A percentile compares a stretch with the other conserved stretches of the same genome.
Conservation (phyloP, 1,140 invertebrate species). For the Sogatella furcifera region DNA sequence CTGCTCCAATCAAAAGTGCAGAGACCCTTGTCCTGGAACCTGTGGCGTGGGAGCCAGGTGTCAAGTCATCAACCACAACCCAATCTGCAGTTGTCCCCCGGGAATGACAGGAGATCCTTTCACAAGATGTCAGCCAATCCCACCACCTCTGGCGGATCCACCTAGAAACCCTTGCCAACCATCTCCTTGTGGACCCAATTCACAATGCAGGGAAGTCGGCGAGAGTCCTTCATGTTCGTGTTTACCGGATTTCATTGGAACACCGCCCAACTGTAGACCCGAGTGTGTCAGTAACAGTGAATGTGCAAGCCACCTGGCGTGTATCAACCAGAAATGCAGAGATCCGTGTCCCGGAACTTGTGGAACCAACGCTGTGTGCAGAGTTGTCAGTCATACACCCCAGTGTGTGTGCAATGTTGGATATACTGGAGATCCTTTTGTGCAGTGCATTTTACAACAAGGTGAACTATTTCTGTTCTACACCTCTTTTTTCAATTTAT, state of each 20-base stretch:
- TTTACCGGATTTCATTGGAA: slow-evolving; percentile 34
- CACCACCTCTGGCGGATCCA: slow-evolving; percentile 3
- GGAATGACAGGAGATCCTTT: slow-evolving; percentile 63
- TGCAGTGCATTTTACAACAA: slow-evolving; percentile 30
- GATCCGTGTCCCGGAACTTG: slow-evolving; percentile 50
- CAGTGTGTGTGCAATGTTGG: slow-evolving; percentile 49
- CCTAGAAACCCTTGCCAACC: slow-evolving; percentile 48
- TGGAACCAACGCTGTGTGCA: slow-evolving; percentile 38
- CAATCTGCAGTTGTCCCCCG: slow-evolving; percentile 52
- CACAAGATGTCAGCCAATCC: slow-evolving; percentile 41
- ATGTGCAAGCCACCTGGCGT: slow-evolving; percentile 45
- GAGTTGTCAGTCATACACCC: slow-evolving; percentile 49
- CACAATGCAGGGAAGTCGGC: slow-evolving; percentile 43
- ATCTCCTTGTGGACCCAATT: slow-evolving; percentile 59
- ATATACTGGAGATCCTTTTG: slow-evolving; percentile 40
- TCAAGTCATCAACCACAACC: slow-evolving; percentile 53
- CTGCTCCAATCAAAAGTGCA: slow-evolving; percentile 57
- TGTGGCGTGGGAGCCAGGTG: slow-evolving; percentile 54
- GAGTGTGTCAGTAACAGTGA: slow-evolving; percentile 44
- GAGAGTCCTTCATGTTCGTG: slow-evolving; percentile 49
- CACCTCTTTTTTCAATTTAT: too few species aligned
- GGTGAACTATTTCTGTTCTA: too few species aligned
- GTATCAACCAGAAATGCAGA: slow-evolving; percentile 46
- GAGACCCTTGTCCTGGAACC: slow-evolving; percentile 56
- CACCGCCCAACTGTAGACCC: slow-evolving; percentile 39